Evolutionary conservation across 2,113 vertebrate species (phyloP).

Genomic region (Micronycteris hirsuta): DNA sequence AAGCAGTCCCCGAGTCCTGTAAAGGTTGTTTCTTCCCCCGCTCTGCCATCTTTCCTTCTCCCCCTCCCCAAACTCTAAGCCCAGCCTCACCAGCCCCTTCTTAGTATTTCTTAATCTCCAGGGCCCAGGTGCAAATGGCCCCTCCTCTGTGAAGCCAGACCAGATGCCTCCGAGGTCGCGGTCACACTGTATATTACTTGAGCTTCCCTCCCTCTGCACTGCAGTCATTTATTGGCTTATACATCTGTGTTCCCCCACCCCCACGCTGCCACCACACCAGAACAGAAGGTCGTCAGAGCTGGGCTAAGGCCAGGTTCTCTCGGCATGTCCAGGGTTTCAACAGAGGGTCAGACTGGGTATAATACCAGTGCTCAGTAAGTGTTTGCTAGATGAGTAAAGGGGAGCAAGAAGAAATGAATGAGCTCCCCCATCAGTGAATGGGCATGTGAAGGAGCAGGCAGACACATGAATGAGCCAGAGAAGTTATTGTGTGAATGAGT

Average conservation of each 20-base stretch:
- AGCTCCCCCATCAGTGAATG: not conserved
- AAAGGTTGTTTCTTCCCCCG: not conserved
- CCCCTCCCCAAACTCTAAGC: not conserved
- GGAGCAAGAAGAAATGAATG: not conserved
- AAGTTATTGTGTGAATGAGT: slow-evolving; percentile 48
- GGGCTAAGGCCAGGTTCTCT: not conserved
- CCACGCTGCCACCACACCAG: not conserved
- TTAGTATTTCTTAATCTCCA: not conserved
- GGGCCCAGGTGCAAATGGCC: not conserved
- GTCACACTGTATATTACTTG: not conserved
- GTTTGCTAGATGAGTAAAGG: not conserved
- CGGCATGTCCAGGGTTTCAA: not conserved
- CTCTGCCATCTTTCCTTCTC: not conserved
- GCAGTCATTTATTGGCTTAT: not conserved
- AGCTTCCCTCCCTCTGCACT: not conserved
- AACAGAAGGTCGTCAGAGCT: not conserved
- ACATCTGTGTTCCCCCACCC: not conserved
- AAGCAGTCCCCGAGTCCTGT: not conserved
- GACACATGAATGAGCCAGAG: slow-evolving; percentile 39
- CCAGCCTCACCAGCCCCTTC: not conserved
- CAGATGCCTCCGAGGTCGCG: not conserved
- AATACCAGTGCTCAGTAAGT: not conserved
- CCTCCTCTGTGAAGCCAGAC: not conserved
- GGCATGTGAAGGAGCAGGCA: not conserved
- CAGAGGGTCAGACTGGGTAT: not conserved